phyloP scores from a whole-genome alignment of 1,140 invertebrate genomes.

The Amyelois transitella region DNA sequence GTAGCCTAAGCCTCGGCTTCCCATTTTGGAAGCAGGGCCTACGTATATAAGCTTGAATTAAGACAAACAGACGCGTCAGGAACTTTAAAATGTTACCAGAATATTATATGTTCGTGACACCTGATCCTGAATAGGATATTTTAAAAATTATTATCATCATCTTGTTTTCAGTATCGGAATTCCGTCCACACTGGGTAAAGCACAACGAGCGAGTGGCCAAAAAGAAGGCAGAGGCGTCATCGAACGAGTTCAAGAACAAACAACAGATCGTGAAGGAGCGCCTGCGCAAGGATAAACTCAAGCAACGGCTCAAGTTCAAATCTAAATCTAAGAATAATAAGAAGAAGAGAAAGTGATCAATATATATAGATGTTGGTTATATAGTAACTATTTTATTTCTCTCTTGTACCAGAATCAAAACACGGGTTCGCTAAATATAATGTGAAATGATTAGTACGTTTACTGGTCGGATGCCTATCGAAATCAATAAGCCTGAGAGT shows the following conservation, averaged over 20 bases:
- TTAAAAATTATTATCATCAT: no score
- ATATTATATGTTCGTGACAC: no score
- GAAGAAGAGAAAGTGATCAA: slow-evolving; percentile 24
- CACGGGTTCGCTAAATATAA: neutral
- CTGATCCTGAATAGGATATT: no score
- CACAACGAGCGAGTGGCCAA: slow-evolving; percentile 65
- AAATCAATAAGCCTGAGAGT: no score
- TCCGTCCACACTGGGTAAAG: slow-evolving; percentile 71
- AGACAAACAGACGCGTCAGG: no score
- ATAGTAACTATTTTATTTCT: slow-evolving; percentile 2
- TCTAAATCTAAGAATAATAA: slow-evolving; percentile 43
- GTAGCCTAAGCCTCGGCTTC: no score
- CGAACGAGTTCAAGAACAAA: slow-evolving; percentile 61
- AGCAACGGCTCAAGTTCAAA: slow-evolving; percentile 57
- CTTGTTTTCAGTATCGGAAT: slow-evolving; percentile 54
- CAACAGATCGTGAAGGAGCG: slow-evolving; percentile 71
- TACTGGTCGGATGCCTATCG: no score
- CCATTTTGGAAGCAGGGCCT: no score
- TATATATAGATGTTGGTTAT: slow-evolving; percentile 15
- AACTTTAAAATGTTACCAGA: no score
- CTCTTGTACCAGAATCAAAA: neutral
- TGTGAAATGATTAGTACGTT: neutral
- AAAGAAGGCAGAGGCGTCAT: slow-evolving; percentile 49
- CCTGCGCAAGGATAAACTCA: slow-evolving; percentile 65
- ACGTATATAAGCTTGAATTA: no score